These are phyloP conservation scores for Colossoma macropomum DNA, from an alignment of 2,113 vertebrate species.

Conservation along the genomic window DNA sequence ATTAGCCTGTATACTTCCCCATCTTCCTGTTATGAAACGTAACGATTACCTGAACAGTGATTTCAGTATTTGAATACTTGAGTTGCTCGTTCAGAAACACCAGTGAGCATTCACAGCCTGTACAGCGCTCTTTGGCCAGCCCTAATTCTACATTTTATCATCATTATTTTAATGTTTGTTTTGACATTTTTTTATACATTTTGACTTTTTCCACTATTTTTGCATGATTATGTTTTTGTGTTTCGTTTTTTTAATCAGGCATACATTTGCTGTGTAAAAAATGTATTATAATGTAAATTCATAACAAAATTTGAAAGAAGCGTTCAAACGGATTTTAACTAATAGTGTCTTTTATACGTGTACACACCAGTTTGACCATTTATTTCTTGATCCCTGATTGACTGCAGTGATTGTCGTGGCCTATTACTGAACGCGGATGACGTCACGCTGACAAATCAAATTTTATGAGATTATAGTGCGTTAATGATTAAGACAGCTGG, in stretches of 20 bases:
- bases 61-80: too few relatives aligned
- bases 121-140: too few relatives aligned
- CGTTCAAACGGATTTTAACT: neutral
- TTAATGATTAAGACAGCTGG: constrained; percentile 65
- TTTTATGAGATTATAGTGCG: neutral
- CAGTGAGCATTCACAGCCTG: too few relatives aligned
- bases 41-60: too few relatives aligned
- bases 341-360: neutral
- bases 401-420: neutral
- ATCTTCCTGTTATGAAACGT: too few relatives aligned
- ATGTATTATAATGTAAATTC: constrained; percentile 37
- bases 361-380: neutral
- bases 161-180: neutral
- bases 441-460: neutral
- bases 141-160: neutral
- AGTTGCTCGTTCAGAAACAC: too few relatives aligned
- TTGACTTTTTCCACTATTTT: neutral
- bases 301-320: constrained; percentile 10
- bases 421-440: neutral
- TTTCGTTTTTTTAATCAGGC: neutral
- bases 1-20: too few relatives aligned
- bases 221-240: constrained; percentile 3
- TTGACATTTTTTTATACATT: neutral
- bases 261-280: neutral
- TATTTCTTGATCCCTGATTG: neutral